A percentile compares a stretch with the other conserved stretches of the same genome.
These are phyloP conservation scores for Pandion haliaetus DNA, from an alignment of 2,113 vertebrate genomes.

Conservation along the genomic window DNA sequence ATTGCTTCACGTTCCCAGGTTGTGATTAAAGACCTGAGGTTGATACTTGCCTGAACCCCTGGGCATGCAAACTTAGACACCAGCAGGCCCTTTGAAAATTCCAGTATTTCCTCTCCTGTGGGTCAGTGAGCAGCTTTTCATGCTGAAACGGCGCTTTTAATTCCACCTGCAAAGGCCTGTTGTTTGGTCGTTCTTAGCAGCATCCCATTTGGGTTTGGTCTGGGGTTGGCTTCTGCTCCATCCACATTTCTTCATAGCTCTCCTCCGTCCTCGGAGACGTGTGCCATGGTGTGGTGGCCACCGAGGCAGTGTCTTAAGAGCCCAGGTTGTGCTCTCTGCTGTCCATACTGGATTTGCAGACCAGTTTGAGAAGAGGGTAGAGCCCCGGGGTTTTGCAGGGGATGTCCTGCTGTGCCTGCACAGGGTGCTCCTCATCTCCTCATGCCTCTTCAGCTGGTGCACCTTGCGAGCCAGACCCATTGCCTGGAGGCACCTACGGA, in stretches of 20 bases:
- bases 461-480: fast-evolving
- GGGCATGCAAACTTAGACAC: not conserved
- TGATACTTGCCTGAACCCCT: not conserved
- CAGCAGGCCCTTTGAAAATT: not conserved
- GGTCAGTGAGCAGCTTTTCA: not conserved
- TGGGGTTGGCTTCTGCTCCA: not conserved
- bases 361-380: not conserved
- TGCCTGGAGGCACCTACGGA: not conserved
- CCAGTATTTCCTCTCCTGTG: not conserved
- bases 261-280: not conserved
- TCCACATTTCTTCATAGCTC: not conserved
- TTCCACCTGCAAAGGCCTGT: not conserved
- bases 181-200: not conserved
- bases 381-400: not conserved
- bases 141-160: not conserved
- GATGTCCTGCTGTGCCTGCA: not conserved
- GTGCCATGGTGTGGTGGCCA: not conserved
- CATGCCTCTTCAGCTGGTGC: not conserved
- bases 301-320: not conserved
- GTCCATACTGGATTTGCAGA: not conserved
- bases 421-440: not conserved
- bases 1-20: not conserved
- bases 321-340: not conserved
- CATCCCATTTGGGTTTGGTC: not conserved
- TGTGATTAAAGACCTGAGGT: not conserved